Percentiles rank a stretch among this genome's conserved stretches.
phyloP scores from a whole-genome alignment of 2,888 invertebrate genomes.

The Morpho helenor region DNA sequence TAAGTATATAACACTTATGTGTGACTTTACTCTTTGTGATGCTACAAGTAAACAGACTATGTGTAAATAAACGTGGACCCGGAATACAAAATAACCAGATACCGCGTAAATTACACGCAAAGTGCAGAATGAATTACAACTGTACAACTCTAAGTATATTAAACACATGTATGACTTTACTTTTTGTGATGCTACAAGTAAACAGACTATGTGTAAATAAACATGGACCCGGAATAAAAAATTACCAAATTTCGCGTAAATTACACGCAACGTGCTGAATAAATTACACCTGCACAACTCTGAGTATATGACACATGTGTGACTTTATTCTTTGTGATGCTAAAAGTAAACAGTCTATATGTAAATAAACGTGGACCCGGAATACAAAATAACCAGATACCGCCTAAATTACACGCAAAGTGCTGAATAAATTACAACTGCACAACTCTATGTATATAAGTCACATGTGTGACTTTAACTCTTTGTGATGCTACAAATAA shows the following conservation, averaged over 20 bases:
- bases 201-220: slow-evolving; percentile 8
- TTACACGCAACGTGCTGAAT: no score
- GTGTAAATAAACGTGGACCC: background rate
- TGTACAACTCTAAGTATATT: no score
- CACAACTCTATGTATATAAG: no score
- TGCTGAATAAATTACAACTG: no score
- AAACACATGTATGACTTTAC: slow-evolving; percentile 3
- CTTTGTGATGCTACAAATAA: slow-evolving; percentile 17
- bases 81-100: background rate
- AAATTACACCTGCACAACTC: no score
- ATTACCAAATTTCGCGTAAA: no score
- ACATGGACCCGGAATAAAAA: background rate
- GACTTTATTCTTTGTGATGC: slow-evolving; percentile 1
- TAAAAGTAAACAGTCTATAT: slow-evolving; percentile 18
- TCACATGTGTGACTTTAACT: no score
- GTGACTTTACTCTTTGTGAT: background rate
- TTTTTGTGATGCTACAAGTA: slow-evolving; percentile 21
- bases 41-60: slow-evolving; percentile 20
- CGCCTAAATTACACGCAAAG: no score
- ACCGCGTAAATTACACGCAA: no score
- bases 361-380: background rate
- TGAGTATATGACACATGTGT: no score
- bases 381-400: background rate
- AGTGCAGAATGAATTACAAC: no score
- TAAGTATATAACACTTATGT: no score